These are phyloP conservation scores for Drosophila bifasciata DNA, from an alignment of 1,140 invertebrate genomes.

Conservation along the genomic window DNA sequence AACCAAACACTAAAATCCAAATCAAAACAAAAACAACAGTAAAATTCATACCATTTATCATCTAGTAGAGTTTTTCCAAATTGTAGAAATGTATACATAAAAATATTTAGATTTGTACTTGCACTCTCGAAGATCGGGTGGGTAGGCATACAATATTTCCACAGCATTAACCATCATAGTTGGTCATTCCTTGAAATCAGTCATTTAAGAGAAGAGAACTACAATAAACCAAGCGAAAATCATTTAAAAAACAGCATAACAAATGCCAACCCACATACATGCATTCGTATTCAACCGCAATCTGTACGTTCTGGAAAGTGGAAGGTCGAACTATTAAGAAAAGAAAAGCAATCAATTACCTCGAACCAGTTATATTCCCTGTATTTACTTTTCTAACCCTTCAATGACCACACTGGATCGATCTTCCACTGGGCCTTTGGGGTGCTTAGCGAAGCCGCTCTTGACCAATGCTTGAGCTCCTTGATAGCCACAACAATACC, in stretches of 20 bases:
- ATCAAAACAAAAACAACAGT: conserved; percentile 32
- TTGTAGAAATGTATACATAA: conserved; percentile 67
- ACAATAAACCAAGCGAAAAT: conserved; percentile 10
- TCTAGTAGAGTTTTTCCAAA: conserved; percentile 78
- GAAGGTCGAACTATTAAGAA: conserved; percentile 6
- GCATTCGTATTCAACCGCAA: conserved; percentile 9
- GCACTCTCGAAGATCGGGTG: conserved; percentile 29
- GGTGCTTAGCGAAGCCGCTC: conserved; percentile 30
- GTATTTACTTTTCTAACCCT: too few species aligned
- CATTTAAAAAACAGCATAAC: conserved; percentile 37
- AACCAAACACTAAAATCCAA: conserved; percentile 43
- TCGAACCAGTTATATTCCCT: too few species aligned
- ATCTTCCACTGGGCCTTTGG: conserved; percentile 26
- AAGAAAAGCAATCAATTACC: neutral
- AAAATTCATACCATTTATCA: conserved; percentile 57
- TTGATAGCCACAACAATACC: conserved; percentile 33
- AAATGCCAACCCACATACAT: conserved; percentile 11
- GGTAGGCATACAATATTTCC: conserved; percentile 19
- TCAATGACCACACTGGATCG: neutral
- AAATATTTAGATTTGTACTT: conserved; percentile 48
- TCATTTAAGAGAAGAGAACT: conserved; percentile 11
- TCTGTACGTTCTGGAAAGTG: conserved; percentile 13
- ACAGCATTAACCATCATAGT: conserved; percentile 36
- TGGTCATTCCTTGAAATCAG: conserved; percentile 19
- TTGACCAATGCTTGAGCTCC: conserved; percentile 57